Evolutionary conservation across 1,140 invertebrate genomes (phyloP).

Genomic region (Ceratosolen fusciceps): DNA sequence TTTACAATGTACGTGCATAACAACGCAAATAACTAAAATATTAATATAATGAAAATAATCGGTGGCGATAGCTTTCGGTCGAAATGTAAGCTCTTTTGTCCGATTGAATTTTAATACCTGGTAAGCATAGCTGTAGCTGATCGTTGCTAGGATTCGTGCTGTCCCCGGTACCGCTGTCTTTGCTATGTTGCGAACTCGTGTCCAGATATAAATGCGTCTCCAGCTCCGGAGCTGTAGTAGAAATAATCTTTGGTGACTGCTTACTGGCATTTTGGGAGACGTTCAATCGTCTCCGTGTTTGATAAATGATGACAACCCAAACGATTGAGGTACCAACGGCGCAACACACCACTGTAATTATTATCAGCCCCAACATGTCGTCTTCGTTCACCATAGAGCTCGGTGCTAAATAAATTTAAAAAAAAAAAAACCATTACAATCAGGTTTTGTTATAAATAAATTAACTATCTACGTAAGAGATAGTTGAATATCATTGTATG

Average conservation of each 20-base stretch:
- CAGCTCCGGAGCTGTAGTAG: conserved; percentile 53
- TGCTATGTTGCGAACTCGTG: conserved; percentile 72
- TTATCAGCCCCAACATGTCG: conserved; percentile 86
- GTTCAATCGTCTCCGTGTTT: conserved; percentile 79
- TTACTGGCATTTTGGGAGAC: conserved; percentile 50
- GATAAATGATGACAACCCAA: conserved; percentile 94
- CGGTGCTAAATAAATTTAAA: conserved; percentile 59
- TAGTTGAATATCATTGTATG: no score
- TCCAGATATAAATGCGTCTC: conserved; percentile 67
- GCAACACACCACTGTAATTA: conserved; percentile 91
- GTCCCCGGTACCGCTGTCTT: conserved; percentile 76
- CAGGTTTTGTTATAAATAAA: no score
- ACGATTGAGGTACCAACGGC: conserved; percentile 90
- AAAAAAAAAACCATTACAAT: conserved; percentile 42
- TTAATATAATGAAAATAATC: background rate
- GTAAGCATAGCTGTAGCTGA: conserved; percentile 69
- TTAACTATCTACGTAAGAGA: no score
- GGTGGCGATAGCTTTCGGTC: no score
- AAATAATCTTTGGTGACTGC: conserved; percentile 47
- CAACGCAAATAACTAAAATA: no score
- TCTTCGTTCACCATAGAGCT: conserved; percentile 71
- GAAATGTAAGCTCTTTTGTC: no score
- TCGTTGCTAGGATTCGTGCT: conserved; percentile 75
- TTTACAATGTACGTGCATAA: no score
- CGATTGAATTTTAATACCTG: conserved; percentile 58